A percentile compares a stretch with the other conserved stretches of the same genome.
These are phyloP conservation scores for Protosalanx chinensis DNA, from an alignment of 2,797 vertebrate genomes.

Conservation along the genomic window DNA sequence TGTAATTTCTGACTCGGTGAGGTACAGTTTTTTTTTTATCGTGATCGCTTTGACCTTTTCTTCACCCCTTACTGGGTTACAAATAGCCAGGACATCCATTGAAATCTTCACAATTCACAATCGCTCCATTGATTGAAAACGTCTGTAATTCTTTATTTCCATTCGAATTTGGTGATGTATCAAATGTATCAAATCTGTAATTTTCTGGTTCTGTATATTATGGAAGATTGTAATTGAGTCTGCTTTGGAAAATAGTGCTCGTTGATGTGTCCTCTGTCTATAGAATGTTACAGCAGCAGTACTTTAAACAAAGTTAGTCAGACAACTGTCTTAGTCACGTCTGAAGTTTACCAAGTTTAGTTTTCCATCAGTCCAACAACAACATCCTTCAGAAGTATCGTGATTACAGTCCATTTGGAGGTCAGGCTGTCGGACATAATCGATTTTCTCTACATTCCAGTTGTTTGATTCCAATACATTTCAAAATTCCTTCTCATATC, in stretches of 20 bases:
- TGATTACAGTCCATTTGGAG: not conserved
- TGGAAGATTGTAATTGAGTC: not conserved
- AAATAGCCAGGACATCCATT: constrained; percentile 45
- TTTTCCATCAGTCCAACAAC: not conserved
- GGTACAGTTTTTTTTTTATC: constrained; percentile 30
- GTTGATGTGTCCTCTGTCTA: not conserved
- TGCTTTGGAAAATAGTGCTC: not conserved
- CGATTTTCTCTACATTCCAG: constrained; percentile 10
- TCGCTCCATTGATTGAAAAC: constrained; percentile 46
- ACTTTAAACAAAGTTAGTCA: not conserved
- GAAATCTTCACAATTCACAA: constrained; percentile 53
- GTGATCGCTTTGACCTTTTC: constrained; percentile 42
- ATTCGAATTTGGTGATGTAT: constrained; percentile 22
- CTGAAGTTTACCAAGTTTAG: constrained; percentile 7
- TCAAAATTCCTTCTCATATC: constrained; percentile 17
- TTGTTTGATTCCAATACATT: constrained; percentile 14
- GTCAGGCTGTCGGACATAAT: not conserved
- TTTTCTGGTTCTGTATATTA: too few species aligned
- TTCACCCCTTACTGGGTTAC: constrained; percentile 48
- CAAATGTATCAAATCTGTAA: too few species aligned
- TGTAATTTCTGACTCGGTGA: constrained; percentile 27
- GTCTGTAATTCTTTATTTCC: constrained; percentile 30
- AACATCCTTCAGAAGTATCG: not conserved
- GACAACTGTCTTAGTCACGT: not conserved
- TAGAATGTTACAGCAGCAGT: not conserved